Base-by-base conservation (phyloP, 2,888 invertebrate genomes). In the Gastrophysa polygoni region DNA sequence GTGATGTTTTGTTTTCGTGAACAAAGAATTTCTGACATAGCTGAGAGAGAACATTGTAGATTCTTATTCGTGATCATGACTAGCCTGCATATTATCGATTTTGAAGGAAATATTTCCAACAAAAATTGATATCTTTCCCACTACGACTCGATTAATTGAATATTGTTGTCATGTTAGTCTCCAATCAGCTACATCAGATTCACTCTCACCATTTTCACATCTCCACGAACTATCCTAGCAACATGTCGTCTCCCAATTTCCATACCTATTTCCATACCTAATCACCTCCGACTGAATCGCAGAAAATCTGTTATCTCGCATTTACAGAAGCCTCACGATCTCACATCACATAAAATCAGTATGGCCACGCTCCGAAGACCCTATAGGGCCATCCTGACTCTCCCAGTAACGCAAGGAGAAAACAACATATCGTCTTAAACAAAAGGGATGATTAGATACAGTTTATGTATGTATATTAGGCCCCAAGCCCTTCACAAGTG, bases 391-490 rank as follows among this genome's bases (percentile, higher is more conserved):
- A 64, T 65, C 60, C 57, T 29, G 61, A 64, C 68, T 58, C 57
- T 60, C 29, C 34, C 24, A 54, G 57, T 49, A 59, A 56, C 57
- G 59, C 51, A 61, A 59, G 43, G 48, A 38, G 14, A 67, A 32
- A 51, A 32, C 63, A 63, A 57, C 63, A 67, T 60, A 68, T 62
- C 61, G 69, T 69, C 69, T 69, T 71, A 69, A 77, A 77, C 77
- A 78, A 76, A 77, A 76, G 76, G 77, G 77, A 77, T 76, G 77
- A 79, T 79, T 77, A 79, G 78, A 78, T 77, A 80, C n/a, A n/a
- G 79, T 80, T 78, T 77, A 14, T 38, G 79, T 78, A 79, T 79
- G 77, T 78, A 77, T 74, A 77, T 73, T 72, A 74, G 74, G 14
- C 64, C 55, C 44, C 32, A 16, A 21, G 46, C 44, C 61, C 50